A percentile compares a stretch with the other conserved stretches of the same genome.
Conservation (phyloP, 2,113 vertebrate species). For the Xiphophorus maculatus region DNA sequence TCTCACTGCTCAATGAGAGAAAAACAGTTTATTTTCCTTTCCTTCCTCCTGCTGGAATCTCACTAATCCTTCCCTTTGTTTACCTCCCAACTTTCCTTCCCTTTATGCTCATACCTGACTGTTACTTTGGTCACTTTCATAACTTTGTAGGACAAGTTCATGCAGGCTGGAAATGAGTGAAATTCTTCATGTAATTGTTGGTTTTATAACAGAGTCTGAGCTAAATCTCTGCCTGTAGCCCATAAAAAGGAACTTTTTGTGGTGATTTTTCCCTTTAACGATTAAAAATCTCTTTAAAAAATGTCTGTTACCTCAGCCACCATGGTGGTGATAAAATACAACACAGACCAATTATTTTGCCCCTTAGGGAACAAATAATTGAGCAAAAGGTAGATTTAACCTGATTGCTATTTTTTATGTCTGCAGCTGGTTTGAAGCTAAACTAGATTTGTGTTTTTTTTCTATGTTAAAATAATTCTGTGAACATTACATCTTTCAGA, state of each 20-base stretch:
- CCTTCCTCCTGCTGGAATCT: conserved; percentile 38
- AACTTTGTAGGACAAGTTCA: conserved; percentile 6
- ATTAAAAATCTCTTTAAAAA: neutral
- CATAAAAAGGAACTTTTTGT: neutral
- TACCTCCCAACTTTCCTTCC: neutral
- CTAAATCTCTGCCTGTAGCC: neutral
- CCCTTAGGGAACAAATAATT: neutral
- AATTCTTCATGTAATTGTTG: neutral
- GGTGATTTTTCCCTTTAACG: neutral
- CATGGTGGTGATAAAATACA: neutral
- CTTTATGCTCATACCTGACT: neutral
- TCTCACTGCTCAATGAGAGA: conserved; percentile 19
- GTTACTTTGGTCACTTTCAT: neutral
- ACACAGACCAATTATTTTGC: too few relatives aligned
- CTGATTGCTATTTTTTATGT: neutral
- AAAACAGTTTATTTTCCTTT: conserved; percentile 14
- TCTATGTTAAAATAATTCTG: neutral
- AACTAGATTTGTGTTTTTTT: neutral
- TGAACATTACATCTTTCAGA: neutral
- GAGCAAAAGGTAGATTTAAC: neutral
- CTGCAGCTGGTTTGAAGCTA: neutral
- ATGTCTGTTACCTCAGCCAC: neutral
- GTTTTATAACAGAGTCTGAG: neutral
- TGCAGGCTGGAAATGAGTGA: conserved; percentile 1
- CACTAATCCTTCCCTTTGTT: conserved; percentile 24